Evolutionary conservation across 2,888 invertebrate species (phyloP).

Genomic region (Drosophila greeni): DNA sequence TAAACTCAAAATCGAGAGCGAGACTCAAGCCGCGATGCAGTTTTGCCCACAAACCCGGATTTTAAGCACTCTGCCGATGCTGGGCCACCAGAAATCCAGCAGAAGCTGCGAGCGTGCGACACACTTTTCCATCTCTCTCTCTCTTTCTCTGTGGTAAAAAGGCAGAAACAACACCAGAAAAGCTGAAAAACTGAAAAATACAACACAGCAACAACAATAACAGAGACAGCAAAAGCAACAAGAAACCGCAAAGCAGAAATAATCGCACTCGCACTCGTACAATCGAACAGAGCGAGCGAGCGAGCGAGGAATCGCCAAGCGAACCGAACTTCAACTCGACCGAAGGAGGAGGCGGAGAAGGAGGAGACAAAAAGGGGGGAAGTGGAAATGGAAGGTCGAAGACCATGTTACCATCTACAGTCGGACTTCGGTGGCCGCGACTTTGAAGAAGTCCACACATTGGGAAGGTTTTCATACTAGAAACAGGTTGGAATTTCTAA

Average conservation of each 20-base stretch:
- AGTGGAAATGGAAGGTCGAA: constrained; percentile 7
- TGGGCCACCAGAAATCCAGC: constrained; percentile 74
- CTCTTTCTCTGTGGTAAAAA: constrained; percentile 13
- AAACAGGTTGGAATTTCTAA: not conserved
- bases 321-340: constrained; percentile 29
- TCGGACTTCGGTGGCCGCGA: constrained; percentile 3
- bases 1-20: constrained; percentile 23
- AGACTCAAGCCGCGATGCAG: constrained; percentile 37
- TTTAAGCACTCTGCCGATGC: constrained; percentile 75
- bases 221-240: constrained; percentile 18
- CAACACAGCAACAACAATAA: constrained; percentile 19
- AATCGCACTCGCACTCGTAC: constrained; percentile 32
- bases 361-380: constrained; percentile 1
- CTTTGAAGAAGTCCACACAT: not conserved
- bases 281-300: constrained; percentile 38
- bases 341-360: constrained; percentile 5
- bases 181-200: constrained; percentile 24
- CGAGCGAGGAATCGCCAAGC: constrained; percentile 29
- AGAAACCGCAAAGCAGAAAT: constrained; percentile 38
- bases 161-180: constrained; percentile 25
- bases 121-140: constrained; percentile 30
- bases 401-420: constrained; percentile 8
- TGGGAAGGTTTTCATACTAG: not conserved
- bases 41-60: constrained; percentile 73
- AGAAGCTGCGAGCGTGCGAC: constrained; percentile 53